These are phyloP conservation scores for Ormyrus nitidulus DNA, from an alignment of 2,888 invertebrate species.

Conservation along the genomic window DNA sequence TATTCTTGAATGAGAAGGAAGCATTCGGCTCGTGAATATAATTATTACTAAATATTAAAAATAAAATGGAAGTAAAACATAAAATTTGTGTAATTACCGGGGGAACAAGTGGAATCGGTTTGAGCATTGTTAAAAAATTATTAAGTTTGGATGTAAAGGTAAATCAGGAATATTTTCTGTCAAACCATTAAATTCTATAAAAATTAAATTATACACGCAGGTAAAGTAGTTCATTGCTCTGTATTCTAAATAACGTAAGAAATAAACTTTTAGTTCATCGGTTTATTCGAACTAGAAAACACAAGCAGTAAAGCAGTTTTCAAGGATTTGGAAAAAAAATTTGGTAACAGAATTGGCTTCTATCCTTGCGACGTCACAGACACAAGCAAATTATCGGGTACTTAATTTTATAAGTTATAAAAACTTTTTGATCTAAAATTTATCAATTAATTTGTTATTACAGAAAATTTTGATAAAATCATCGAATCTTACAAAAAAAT, in stretches of 20 bases:
- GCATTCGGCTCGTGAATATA: no score
- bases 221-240: no score
- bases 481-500: conserved; percentile 65
- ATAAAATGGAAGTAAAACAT: not conserved
- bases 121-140: no score
- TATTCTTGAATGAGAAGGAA: no score
- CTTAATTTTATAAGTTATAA: not conserved
- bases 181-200: no score
- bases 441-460: not conserved
- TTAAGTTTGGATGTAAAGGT: no score
- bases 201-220: no score
- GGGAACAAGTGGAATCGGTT: no score
- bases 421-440: not conserved
- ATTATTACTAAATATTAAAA: no score
- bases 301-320: conserved; percentile 73
- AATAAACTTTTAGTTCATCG: conserved; percentile 61
- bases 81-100: no score
- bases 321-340: conserved; percentile 73
- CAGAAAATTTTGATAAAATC: conserved; percentile 68
- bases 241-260: no score
- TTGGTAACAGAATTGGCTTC: conserved; percentile 75
- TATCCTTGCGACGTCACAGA: conserved; percentile 77
- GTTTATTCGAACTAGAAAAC: conserved; percentile 71
- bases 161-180: no score
- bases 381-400: conserved; percentile 5